Evolutionary conservation across 2,113 vertebrate species (phyloP).

Genomic region (Colossoma macropomum): DNA sequence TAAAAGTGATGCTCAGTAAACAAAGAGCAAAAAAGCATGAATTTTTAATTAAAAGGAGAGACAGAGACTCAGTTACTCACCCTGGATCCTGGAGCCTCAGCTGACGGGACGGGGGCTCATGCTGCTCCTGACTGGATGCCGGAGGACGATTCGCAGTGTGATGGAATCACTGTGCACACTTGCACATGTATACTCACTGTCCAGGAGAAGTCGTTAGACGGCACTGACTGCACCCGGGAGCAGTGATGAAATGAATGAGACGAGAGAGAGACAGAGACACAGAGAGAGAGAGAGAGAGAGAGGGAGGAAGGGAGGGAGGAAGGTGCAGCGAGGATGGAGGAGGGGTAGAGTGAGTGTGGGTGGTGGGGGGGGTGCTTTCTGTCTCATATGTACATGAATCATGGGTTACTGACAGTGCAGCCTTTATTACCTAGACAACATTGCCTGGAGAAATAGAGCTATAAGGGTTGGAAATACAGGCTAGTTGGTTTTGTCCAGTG

Average conservation of each 20-base stretch:
- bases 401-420: slow-evolving; percentile 12
- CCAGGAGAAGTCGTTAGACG: slow-evolving; percentile 22
- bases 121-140: slow-evolving; percentile 12
- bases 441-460: not conserved
- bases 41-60: slow-evolving; percentile 40
- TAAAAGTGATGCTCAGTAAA: slow-evolving; percentile 23
- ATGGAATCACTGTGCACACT: not conserved
- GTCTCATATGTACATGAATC: slow-evolving; percentile 18
- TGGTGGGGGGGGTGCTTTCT: not conserved
- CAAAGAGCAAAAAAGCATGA: slow-evolving; percentile 32
- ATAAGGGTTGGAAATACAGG: not conserved
- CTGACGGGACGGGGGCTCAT: slow-evolving; percentile 30
- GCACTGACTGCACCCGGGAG: slow-evolving; percentile 47
- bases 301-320: slow-evolving; percentile 35
- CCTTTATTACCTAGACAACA: not conserved
- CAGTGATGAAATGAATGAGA: slow-evolving; percentile 47
- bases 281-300: slow-evolving; percentile 42
- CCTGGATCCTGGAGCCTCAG: slow-evolving; percentile 44
- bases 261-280: slow-evolving; percentile 41
- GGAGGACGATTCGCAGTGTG: slow-evolving; percentile 37
- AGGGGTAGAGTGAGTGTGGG: slow-evolving; percentile 23
- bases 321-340: slow-evolving; percentile 27
- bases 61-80: slow-evolving; percentile 30
- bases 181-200: slow-evolving; percentile 14
- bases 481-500: not conserved